Percentiles rank a stretch among this genome's conserved stretches.
Evolutionary conservation across 1,140 invertebrate genomes (phyloP).

Genomic region (Andricus grossulariae): DNA sequence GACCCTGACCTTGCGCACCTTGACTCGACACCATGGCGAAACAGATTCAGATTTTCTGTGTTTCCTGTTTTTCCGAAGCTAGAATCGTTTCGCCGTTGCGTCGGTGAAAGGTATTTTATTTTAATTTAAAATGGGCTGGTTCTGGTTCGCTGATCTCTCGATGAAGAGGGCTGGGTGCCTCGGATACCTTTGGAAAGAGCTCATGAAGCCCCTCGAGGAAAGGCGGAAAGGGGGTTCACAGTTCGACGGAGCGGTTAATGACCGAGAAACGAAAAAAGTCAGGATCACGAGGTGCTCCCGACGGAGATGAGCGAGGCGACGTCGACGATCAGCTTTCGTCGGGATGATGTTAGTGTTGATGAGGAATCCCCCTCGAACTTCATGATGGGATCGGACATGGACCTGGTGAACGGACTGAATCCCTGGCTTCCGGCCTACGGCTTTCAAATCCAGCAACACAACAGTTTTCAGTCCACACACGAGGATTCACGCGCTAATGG

Average conservation of each 20-base stretch:
- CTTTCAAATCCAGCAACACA: constrained; percentile 72
- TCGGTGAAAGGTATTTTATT: constrained; percentile 31
- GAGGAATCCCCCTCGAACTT: constrained; percentile 24
- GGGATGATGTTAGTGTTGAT: constrained; percentile 32
- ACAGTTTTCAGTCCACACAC: constrained; percentile 66
- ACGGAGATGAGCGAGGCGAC: constrained; percentile 58
- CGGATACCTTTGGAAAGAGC: constrained; percentile 46
- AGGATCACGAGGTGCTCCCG: constrained; percentile 43
- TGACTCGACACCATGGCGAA: no score
- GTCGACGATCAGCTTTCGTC: constrained; percentile 46
- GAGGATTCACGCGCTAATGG: constrained; percentile 74
- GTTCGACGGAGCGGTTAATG: constrained; percentile 68
- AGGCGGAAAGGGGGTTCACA: constrained; percentile 66
- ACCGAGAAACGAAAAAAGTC: constrained; percentile 54
- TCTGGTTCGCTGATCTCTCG: constrained; percentile 31
- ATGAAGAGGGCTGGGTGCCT: constrained; percentile 37
- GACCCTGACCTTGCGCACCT: no score
- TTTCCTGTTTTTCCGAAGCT: no score
- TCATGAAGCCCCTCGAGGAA: constrained; percentile 64
- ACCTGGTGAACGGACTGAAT: constrained; percentile 71
- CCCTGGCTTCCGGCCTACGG: constrained; percentile 74
- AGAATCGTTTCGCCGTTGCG: no score
- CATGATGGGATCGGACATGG: constrained; percentile 56
- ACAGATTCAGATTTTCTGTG: no score
- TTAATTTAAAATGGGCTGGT: constrained; percentile 15